Evolutionary conservation across 1,140 invertebrate genomes (phyloP), one percentile per base, ranked within the genome.

Genomic region (Ostrea edulis): DNA sequence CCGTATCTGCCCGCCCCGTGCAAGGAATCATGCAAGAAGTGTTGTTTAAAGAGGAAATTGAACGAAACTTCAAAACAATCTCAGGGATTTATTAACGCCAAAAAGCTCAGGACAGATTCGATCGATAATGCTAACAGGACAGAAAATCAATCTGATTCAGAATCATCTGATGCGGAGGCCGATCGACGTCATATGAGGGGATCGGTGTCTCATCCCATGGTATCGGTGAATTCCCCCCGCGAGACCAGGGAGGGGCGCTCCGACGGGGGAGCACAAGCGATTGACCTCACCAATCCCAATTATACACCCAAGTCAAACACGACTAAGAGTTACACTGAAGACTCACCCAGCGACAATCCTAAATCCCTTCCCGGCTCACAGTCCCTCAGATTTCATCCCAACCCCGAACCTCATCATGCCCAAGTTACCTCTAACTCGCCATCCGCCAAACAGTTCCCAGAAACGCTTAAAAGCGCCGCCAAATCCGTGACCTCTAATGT

Each of bases 141-240:
- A 77, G 68, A 77, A 77, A 77, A 35, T 77, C 68, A 35, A 77
- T 77, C 22, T 29, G 68, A 29, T 77, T 77, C 68, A 77, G 68
- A 77, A 9, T 4, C 68, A 14, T 22, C 4, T 35, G 25, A 11
- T 77, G 68, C 68, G 68, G 68, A 77, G 25, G 68, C 68, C 9
- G 68, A 77, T 25, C 5, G 9, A 77, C 68, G 68, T 77, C 68
- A 77, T 35, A 22, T 8, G 14, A 77, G 22, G 25, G 68, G 68
- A 29, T 22, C 25, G 68, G 3, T 29, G 68, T 77, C 68, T 8
- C 25, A 25, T 77, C 68, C 68, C 25, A 22, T 25, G 4, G 58
- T 62, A 17, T 35, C 68, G 9, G 68, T 22, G 25, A 77, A 29
- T 35, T 14, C 25, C 68, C 68, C 14, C 0, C 4, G 12, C 29